Evolutionary conservation across 2,888 invertebrate species (phyloP), one percentile per base, ranked within the genome.

Genomic region (Phaonia tiefii): DNA sequence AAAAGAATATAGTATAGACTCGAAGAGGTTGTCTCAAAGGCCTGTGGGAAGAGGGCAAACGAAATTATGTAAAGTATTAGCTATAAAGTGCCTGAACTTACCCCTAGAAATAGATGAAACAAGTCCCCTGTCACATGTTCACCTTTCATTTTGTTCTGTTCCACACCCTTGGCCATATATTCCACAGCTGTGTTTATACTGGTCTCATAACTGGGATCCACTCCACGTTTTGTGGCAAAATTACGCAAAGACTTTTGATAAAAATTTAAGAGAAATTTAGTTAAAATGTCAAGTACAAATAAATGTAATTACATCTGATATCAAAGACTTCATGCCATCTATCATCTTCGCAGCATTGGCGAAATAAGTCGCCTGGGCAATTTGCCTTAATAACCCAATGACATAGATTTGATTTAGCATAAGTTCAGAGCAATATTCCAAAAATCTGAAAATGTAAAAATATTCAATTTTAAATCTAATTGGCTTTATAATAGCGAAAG

Each of bases 11-110:
- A 85, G 7, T 83, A 79, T 0, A 88, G 76, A 0, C 87, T 86
- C 25, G 85, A 87, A 1, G 89, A 85, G 1, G 88, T 86, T 4
- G 89, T 89, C 73, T 89, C 89, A 69, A 88, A 89, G 0, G 88
- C 88, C 84, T 83, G 63, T 25, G 37, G 0, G 13, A 22, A 22
- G 31, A 31, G 3, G n/a, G n/a, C n/a, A n/a, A n/a, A n/a, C n/a
- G n/a, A n/a, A n/a, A n/a, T n/a, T n/a, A n/a, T n/a, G n/a, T n/a
- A n/a, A n/a, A n/a, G n/a, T n/a, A n/a, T n/a, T n/a, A n/a, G n/a
- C n/a, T n/a, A n/a, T n/a, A n/a, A n/a, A n/a, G n/a, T n/a, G 4
- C 17, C 31, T 20, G 1, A 31, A 70, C 54, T 54, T 70, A 70
- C 73, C 0, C 17, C 73, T 2, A 10, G 1, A 69, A 54, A 73